Conservation (phyloP, 2,888 invertebrate species). For the Orchestes rusci region DNA sequence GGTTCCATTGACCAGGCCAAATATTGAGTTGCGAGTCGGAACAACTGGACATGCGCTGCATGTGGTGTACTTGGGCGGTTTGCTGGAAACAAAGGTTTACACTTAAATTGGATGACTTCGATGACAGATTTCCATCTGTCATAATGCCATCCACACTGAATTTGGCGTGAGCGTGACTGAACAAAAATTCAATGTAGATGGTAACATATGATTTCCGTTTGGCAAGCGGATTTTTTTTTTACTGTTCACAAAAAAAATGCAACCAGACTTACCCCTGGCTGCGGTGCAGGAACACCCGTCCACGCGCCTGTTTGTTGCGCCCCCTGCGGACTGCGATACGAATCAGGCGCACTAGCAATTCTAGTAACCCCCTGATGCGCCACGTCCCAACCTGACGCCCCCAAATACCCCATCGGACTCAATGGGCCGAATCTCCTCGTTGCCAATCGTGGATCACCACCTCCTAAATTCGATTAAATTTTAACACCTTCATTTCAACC, state of each 20-base stretch:
- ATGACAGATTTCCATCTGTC: too few species aligned
- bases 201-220: too few species aligned
- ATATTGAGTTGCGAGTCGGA: conserved; percentile 61
- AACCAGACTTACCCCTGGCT: conserved; percentile 19
- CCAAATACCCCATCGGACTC: conserved; percentile 29
- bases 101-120: too few species aligned
- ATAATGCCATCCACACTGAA: too few species aligned
- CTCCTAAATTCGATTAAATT: too few species aligned
- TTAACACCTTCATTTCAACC: too few species aligned
- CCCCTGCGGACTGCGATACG: conserved; percentile 47
- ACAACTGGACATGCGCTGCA: conserved; percentile 47
- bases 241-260: too few species aligned
- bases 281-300: conserved; percentile 40
- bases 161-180: too few species aligned
- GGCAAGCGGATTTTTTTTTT: too few species aligned
- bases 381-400: conserved; percentile 33
- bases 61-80: conserved; percentile 33
- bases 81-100: conserved; percentile 10
- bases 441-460: conserved; percentile 64
- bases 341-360: conserved; percentile 68
- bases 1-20: conserved; percentile 41
- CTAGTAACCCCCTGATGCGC: conserved; percentile 61
- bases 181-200: too few species aligned
- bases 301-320: conserved; percentile 36
- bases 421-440: conserved; percentile 34